phyloP scores from a whole-genome alignment of 2,797 vertebrate genomes.

The Gambusia yucatana region DNA sequence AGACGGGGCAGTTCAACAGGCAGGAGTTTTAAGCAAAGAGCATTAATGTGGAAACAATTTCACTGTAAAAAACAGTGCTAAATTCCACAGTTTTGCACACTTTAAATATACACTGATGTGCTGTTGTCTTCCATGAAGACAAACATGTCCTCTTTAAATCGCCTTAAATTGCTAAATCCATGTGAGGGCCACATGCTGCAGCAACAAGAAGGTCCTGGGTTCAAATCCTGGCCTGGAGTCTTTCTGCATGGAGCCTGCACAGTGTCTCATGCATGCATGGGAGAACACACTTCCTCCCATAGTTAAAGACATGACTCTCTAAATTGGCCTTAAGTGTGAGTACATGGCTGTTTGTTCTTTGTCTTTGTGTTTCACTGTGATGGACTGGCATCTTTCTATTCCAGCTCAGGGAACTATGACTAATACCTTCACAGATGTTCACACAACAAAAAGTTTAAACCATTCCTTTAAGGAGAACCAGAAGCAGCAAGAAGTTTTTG shows the following conservation, averaged over 20 bases:
- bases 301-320: background rate
- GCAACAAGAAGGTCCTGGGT: background rate
- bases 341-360: background rate
- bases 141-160: background rate
- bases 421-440: background rate
- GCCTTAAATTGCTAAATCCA: background rate
- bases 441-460: background rate
- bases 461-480: background rate
- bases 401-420: background rate
- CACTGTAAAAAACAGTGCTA: background rate
- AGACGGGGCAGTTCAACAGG: background rate
- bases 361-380: background rate
- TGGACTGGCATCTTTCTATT: background rate
- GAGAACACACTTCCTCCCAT: background rate
- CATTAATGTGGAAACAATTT: background rate
- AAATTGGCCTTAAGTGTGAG: background rate
- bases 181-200: background rate
- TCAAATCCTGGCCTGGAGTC: background rate
- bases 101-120: background rate
- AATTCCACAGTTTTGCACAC: background rate
- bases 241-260: background rate
- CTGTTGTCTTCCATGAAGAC: background rate
- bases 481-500: background rate
- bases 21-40: background rate
- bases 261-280: background rate